Conservation (phyloP, 2,888 invertebrate genomes). For the Drosophila anomelani region DNA sequence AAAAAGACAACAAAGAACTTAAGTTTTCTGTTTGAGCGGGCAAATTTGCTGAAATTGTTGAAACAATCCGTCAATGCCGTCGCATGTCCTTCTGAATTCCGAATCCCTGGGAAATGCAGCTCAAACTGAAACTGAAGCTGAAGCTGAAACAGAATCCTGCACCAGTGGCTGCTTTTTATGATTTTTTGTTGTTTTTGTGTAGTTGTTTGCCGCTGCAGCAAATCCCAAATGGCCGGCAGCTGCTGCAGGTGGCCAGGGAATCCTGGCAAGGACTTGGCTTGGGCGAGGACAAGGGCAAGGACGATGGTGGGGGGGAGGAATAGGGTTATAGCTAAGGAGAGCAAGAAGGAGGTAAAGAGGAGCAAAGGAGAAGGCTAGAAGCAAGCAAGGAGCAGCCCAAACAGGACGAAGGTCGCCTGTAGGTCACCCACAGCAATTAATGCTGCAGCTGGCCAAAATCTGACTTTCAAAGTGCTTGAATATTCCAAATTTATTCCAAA, state of each 20-base stretch:
- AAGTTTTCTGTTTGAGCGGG: constrained; percentile 33
- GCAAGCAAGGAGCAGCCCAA: neutral
- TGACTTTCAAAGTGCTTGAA: neutral
- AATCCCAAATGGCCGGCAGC: constrained; percentile 39
- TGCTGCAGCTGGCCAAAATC: constrained; percentile 28
- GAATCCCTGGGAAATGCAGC: constrained; percentile 18
- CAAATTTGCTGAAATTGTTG: constrained; percentile 42
- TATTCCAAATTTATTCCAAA: neutral
- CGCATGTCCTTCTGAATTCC: constrained; percentile 23
- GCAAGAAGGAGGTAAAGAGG: no score
- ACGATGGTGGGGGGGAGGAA: neutral
- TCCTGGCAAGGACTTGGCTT: constrained; percentile 27
- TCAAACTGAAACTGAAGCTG: constrained; percentile 5
- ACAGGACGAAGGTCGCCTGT: constrained; percentile 28
- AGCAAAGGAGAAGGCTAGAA: neutral
- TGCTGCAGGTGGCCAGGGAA: constrained; percentile 35
- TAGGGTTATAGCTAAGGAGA: neutral
- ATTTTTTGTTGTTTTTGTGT: constrained; percentile 1
- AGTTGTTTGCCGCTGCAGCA: constrained; percentile 24
- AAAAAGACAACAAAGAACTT: constrained; percentile 8
- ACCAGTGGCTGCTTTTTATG: constrained; percentile 16
- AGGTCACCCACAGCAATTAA: constrained; percentile 38
- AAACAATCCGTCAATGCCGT: constrained; percentile 44
- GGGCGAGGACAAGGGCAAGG: constrained; percentile 15
- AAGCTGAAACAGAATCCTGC: constrained; percentile 15